Conservation (phyloP, 2,888 invertebrate genomes). For the Rambutsinella grinnellia region DNA sequence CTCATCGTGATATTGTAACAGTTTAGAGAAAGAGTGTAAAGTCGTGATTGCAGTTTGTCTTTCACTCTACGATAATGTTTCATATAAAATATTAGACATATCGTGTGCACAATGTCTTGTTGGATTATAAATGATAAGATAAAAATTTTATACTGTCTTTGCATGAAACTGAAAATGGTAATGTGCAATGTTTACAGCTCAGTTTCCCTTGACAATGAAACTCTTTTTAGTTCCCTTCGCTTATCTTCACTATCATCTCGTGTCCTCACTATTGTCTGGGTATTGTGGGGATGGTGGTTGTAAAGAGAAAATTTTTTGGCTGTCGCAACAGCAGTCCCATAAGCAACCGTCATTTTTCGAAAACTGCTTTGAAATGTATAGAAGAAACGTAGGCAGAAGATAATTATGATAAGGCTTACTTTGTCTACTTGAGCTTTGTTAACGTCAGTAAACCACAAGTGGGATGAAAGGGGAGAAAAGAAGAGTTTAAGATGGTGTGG, state of each 20-base stretch:
- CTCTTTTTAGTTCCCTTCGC: background rate
- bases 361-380: background rate
- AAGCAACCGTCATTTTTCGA: background rate
- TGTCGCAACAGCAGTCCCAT: background rate
- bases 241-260: background rate
- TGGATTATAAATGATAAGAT: too few relatives aligned
- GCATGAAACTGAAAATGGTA: background rate
- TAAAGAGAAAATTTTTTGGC: background rate
- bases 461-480: slow-evolving; percentile 6
- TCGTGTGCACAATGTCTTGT: too few relatives aligned
- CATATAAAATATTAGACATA: too few relatives aligned
- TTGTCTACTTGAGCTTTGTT: too few relatives aligned
- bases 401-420: too few relatives aligned
- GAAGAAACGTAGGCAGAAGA: too few relatives aligned
- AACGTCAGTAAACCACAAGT: slow-evolving; percentile 45
- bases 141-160: too few relatives aligned
- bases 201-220: slow-evolving; percentile 45
- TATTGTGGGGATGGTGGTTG: background rate
- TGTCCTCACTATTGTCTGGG: background rate
- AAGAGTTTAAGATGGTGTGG: slow-evolving; percentile 13
- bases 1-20: too few relatives aligned
- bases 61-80: too few relatives aligned
- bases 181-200: background rate
- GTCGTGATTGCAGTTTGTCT: too few relatives aligned
- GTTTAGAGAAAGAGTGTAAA: too few relatives aligned